Conservation (phyloP, 2,888 invertebrate genomes). For the Clusia tigrina region DNA sequence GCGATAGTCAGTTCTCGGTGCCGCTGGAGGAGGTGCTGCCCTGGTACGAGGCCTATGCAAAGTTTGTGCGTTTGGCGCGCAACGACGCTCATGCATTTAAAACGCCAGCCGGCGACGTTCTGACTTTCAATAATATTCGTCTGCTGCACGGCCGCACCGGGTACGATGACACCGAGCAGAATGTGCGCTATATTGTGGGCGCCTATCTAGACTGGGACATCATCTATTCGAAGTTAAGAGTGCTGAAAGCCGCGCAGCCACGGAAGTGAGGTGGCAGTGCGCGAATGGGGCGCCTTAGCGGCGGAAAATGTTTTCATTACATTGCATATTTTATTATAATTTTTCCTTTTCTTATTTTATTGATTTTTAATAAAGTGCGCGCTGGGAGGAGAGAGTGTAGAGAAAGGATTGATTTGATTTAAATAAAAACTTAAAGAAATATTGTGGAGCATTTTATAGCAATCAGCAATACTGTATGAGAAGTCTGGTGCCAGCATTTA, state of each 20-base stretch:
- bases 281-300: background rate
- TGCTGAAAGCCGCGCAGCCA: slow-evolving; percentile 45
- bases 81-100: slow-evolving; percentile 72
- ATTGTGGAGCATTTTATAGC: too few relatives aligned
- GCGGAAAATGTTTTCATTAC: background rate
- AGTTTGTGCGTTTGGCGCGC: slow-evolving; percentile 71
- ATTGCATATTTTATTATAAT: slow-evolving; percentile 15
- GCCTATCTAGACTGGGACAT: slow-evolving; percentile 84
- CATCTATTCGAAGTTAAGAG: slow-evolving; percentile 70
- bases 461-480: too few relatives aligned
- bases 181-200: slow-evolving; percentile 73
- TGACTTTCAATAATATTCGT: slow-evolving; percentile 78
- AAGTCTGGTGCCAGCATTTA: too few relatives aligned
- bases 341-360: slow-evolving; percentile 19
- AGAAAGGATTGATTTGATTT: too few relatives aligned
- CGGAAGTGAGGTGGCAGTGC: background rate
- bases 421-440: too few relatives aligned
- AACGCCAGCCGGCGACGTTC: slow-evolving; percentile 72
- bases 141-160: slow-evolving; percentile 75
- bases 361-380: slow-evolving; percentile 28
- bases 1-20: slow-evolving; percentile 73
- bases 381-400: background rate
- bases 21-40: slow-evolving; percentile 69
- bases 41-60: slow-evolving; percentile 75
- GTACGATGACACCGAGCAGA: slow-evolving; percentile 69